Base-by-base conservation (phyloP, 1,140 invertebrate species). In the Pogonognathellus flavescens region DNA sequence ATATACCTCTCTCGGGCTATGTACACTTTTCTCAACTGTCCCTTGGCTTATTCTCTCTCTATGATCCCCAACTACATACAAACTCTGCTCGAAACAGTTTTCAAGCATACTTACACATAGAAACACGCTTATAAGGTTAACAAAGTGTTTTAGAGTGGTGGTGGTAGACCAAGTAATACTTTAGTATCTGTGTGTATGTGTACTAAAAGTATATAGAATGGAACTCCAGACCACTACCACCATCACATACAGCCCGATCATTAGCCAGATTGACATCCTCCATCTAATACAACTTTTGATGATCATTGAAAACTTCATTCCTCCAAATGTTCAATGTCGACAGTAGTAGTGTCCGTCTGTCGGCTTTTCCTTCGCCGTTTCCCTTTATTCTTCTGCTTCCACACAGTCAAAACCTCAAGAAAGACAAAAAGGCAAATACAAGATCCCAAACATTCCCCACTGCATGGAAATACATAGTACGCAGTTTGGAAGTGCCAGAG, bases 231-330 rank as follows among this genome's bases (percentile, higher is more conserved):
- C 14, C 13, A 84, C 62, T 25, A 66, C 50, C 59, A 83, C n/a
- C 41, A 84, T 55, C 52, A 55, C 66, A 84, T 25, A 80, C 66
- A 80, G 31, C 55, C 31, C 60, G 55, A 86, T 86, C 86, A 86
- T 86, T 86, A 86, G 86, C 86, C 80, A 84, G 86, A 86, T 86
- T 86, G 86, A 86, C 86, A 86, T 84, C 57, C 83, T 72, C 76
- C 83, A 55, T 86, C 76, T 81, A 59, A 80, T 84, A 83, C 72
- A 86, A 86, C 86, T 86, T 86, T 86, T 86, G 72, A 86, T 86
- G 72, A 86, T 84, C 82, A 86, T 66, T 84, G 82, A 81, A 86
- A 86, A 86, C 57, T 86, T 86, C 53, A 66, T 85, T 85, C 41
- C 76, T 82, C 49, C 52, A 31, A 70, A 84, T 55, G 18, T 53